These are phyloP conservation scores for Gila robusta DNA, from an alignment of 2,797 vertebrate species.

Conservation along the genomic window DNA sequence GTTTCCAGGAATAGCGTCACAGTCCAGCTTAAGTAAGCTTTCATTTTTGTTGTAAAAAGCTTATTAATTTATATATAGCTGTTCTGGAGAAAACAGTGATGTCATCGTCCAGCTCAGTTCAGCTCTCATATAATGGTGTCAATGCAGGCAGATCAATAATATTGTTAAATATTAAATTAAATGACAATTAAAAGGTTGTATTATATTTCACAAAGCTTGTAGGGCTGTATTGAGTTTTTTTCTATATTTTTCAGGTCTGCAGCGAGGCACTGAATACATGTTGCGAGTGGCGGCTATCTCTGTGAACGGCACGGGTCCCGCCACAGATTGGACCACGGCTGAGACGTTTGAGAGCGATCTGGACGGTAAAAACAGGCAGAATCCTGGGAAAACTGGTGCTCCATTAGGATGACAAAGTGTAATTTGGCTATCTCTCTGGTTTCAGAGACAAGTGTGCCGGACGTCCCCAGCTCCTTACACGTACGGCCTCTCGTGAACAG, in stretches of 20 bases:
- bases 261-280: slow-evolving; percentile 94
- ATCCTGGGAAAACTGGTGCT: neutral
- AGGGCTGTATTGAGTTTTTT: neutral
- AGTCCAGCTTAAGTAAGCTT: no score
- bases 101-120: no score
- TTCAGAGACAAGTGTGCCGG: slow-evolving; percentile 91
- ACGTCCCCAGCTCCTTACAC: slow-evolving; percentile 95
- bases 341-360: slow-evolving; percentile 98
- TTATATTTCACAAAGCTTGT: neutral
- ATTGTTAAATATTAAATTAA: no score
- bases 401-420: neutral
- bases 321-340: slow-evolving; percentile 90
- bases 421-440: neutral
- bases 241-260: slow-evolving; percentile 81
- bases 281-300: slow-evolving; percentile 92
- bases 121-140: no score
- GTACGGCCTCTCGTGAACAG: slow-evolving; percentile 94
- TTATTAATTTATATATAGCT: no score
- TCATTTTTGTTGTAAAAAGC: no score
- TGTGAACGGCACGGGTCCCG: slow-evolving; percentile 90
- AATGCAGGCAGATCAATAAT: no score
- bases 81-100: no score
- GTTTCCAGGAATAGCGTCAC: no score
- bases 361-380: slow-evolving; percentile 82
- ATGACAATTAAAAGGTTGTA: no score